Base-by-base conservation (phyloP, 1,140 invertebrate species). In the Meloidogyne floridensis region DNA sequence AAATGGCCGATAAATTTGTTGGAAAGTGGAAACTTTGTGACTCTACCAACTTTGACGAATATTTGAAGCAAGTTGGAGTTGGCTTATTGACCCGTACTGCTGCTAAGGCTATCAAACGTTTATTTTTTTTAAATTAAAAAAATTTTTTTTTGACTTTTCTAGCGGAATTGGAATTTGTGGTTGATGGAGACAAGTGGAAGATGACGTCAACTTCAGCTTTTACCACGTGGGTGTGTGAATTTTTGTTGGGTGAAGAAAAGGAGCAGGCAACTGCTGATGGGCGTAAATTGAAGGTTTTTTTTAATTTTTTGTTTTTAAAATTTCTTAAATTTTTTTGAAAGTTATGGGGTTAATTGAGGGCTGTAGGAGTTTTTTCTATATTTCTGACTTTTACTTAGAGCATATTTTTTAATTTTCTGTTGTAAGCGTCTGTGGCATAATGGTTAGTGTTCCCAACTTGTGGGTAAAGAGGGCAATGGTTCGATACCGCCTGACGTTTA, bases 111-210 rank as follows among this genome's bases (percentile, higher is more conserved):
- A 77, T 43, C n/a, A 77, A 73, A 9, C 51, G 42, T 73, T n/a
- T 18, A 75, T n/a, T 75, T 71, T 4, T 8, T 7, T 75, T 0
- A 6, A 6, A 5, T 77, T 15, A 13, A 6, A 6, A 20, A n/a
- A 32, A 54, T 2, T 1, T 32, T 42, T 5, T 20, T 20, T 83
- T 20, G 79, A 84, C 2, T 32, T 32, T 32, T 32, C 2, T 32
- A 65, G 82, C 81, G 8, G 70, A 15, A 6, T 42, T 82, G 15
- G 82, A 82, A 13, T 71, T 82, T n/a, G 32, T 7, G 8, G 43
- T 83, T 10, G 56, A 82, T n/a, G 81, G 81, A 8, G 59, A 82
- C 47, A 81, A 82, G n/a, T 82, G 81, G 81, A 82, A 82, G 81
- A 82, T 82, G 42, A 69, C 69, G 3, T 82, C 81, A 9, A 82